A percentile compares a stretch with the other conserved stretches of the same genome.
phyloP scores from a whole-genome alignment of 1,140 invertebrate genomes.

The Ceratitis capitata region DNA sequence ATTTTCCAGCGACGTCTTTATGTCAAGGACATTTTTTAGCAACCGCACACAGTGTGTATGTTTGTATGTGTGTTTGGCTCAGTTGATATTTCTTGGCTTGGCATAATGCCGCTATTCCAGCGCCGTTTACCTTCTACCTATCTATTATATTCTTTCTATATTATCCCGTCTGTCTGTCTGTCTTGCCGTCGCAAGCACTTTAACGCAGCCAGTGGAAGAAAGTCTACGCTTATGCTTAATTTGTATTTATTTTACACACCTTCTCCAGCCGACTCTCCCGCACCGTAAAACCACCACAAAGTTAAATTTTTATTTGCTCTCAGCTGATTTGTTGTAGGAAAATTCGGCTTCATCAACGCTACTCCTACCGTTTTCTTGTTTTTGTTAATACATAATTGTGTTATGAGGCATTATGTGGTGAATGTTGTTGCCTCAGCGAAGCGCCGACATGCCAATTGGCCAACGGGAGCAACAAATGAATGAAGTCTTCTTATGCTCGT shows the following conservation, averaged over 20 bases:
- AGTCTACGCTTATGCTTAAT: too few relatives aligned
- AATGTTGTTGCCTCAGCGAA: neutral
- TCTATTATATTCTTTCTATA: too few relatives aligned
- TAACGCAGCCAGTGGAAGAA: too few relatives aligned
- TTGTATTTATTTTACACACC: neutral
- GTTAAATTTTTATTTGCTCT: neutral
- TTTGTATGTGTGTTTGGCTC: neutral
- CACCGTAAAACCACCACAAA: too few relatives aligned
- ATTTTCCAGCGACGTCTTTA: conserved; percentile 46
- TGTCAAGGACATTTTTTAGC: conserved; percentile 49
- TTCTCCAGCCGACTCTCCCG: neutral
- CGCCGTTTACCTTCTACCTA: neutral
- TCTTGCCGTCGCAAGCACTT: neutral
- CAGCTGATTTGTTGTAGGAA: neutral
- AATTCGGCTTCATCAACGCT: neutral
- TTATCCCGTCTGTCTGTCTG: neutral
- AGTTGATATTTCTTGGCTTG: neutral
- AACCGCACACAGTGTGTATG: neutral
- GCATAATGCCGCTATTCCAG: neutral
- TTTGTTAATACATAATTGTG: neutral
- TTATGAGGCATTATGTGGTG: neutral
- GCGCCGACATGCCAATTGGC: neutral
- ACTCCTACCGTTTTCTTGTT: neutral
- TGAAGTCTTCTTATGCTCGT: neutral
- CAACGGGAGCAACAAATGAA: neutral